Evolutionary conservation across 2,797 vertebrate species (phyloP).

Genomic region (Rhinichthys osculus): DNA sequence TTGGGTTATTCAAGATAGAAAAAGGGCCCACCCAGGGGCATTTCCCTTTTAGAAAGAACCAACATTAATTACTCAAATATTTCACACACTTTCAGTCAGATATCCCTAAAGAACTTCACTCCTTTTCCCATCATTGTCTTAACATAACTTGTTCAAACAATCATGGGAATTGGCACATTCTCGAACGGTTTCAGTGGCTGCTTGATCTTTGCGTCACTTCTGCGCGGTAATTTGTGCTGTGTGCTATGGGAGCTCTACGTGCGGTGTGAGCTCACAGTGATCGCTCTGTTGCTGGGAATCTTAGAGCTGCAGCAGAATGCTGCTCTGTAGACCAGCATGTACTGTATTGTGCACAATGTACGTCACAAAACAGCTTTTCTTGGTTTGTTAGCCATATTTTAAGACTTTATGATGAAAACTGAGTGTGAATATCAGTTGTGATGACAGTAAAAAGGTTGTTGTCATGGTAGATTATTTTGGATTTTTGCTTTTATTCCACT

Average conservation of each 20-base stretch:
- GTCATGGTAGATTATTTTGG: neutral
- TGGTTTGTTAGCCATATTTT: neutral
- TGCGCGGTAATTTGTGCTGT: conserved; percentile 45
- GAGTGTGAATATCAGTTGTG: neutral
- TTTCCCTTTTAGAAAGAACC: conserved; percentile 16
- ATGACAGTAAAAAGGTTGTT: neutral
- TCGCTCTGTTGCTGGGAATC: conserved; percentile 64
- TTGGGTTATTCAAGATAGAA: neutral
- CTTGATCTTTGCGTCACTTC: conserved; percentile 45
- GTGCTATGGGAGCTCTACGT: conserved; percentile 56
- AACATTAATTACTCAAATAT: conserved; percentile 34
- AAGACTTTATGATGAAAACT: neutral
- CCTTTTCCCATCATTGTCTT: conserved; percentile 61
- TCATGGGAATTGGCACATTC: conserved; percentile 52
- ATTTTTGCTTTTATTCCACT: neutral
- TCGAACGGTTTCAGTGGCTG: conserved; percentile 42
- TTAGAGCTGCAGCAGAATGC: conserved; percentile 57
- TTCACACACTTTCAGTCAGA: conserved; percentile 39
- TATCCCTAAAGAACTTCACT: conserved; percentile 36
- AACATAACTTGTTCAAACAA: conserved; percentile 47
- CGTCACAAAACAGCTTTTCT: conserved; percentile 17
- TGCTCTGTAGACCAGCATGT: conserved; percentile 34
- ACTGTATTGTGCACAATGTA: conserved; percentile 26
- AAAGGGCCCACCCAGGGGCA: neutral
- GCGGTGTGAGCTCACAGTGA: conserved; percentile 61